These are phyloP conservation scores for Aviceda subcristata DNA, from an alignment of 2,113 vertebrate genomes.

Conservation along the genomic window DNA sequence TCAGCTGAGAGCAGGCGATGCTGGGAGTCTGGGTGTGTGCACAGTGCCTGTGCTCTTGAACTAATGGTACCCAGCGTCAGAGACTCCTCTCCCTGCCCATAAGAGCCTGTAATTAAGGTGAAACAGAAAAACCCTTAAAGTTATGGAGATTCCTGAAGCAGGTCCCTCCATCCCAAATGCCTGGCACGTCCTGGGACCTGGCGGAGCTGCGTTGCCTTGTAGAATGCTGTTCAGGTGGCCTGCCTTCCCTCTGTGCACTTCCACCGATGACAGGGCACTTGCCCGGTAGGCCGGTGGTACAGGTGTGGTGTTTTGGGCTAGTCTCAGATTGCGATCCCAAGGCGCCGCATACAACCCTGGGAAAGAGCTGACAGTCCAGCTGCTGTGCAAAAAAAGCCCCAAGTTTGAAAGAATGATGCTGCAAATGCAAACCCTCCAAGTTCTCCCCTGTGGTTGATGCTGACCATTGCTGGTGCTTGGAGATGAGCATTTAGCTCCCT, in stretches of 20 bases:
- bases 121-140: neutral
- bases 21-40: neutral
- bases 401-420: neutral
- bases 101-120: neutral
- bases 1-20: neutral
- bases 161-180: neutral
- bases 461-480: neutral
- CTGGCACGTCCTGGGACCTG: neutral
- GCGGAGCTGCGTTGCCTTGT: neutral
- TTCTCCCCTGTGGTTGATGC: neutral
- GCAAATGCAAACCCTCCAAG: neutral
- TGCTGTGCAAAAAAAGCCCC: neutral
- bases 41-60: rapidly evolving
- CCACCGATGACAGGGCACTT: neutral
- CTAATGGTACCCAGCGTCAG: neutral
- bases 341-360: rapidly evolving
- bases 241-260: rapidly evolving
- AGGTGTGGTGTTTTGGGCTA: neutral
- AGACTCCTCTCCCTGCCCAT: too few species aligned
- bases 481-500: neutral
- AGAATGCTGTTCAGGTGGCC: rapidly evolving
- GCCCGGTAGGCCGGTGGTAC: neutral
- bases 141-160: neutral
- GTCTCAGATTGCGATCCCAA: neutral
- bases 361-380: neutral